These are phyloP conservation scores for Columbina picui DNA, from an alignment of 2,113 vertebrate species.

Conservation along the genomic window DNA sequence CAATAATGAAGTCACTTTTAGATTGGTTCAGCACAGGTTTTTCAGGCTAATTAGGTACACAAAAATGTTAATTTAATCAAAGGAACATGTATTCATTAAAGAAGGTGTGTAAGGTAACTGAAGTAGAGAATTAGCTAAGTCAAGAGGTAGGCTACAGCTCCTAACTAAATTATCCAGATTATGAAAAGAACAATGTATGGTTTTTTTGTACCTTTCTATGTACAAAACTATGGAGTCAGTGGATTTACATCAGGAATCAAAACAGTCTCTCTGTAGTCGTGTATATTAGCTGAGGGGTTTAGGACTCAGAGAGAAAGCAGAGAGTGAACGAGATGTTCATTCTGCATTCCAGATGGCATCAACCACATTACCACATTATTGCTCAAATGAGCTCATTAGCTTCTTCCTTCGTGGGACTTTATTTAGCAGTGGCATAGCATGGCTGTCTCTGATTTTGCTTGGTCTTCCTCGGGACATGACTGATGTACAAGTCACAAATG, in stretches of 20 bases:
- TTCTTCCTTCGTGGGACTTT: not conserved
- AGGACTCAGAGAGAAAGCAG: not conserved
- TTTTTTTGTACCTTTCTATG: not conserved
- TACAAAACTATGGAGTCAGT: not conserved
- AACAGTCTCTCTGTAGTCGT: not conserved
- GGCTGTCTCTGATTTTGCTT: not conserved
- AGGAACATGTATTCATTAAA: slow-evolving; percentile 77
- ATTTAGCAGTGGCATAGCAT: not conserved
- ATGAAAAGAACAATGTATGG: not conserved
- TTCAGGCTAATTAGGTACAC: slow-evolving; percentile 78
- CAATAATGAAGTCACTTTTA: slow-evolving; percentile 76
- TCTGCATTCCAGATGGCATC: slow-evolving; percentile 17
- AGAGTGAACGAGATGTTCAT: not conserved
- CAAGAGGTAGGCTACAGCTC: slow-evolving; percentile 57
- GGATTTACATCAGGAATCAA: not conserved
- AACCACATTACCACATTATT: not conserved
- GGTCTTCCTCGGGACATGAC: not conserved
- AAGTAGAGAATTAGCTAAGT: slow-evolving; percentile 75
- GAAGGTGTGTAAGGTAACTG: slow-evolving; percentile 69
- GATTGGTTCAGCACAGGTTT: slow-evolving; percentile 75
- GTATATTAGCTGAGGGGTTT: accelerated
- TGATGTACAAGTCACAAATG: not conserved
- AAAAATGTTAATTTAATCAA: slow-evolving; percentile 84
- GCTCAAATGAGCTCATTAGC: not conserved
- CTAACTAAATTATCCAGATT: slow-evolving; percentile 48